phyloP scores from a whole-genome alignment of 1,140 invertebrate genomes.

The Aphelinus atriplicis region DNA sequence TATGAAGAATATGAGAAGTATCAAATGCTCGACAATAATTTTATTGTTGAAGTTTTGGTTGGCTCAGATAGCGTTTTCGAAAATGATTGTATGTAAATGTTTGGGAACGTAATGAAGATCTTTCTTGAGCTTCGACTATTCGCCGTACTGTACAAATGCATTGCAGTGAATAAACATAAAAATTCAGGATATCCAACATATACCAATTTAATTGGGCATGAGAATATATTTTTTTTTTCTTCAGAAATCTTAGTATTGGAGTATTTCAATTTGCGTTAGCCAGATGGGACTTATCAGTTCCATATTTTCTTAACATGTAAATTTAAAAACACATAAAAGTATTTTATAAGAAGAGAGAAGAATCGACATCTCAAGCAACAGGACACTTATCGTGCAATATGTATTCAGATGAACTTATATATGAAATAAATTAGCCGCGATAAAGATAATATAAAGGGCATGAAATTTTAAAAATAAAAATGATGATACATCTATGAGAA shows the following conservation, averaged over 20 bases:
- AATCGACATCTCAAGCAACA: slow-evolving; percentile 6
- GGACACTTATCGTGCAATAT: slow-evolving; percentile 35
- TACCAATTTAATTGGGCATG: slow-evolving; percentile 6
- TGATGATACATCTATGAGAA: no score
- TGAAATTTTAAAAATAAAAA: no score
- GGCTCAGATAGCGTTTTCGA: no score
- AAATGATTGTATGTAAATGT: not conserved
- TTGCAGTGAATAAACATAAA: not conserved
- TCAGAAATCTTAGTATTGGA: not conserved
- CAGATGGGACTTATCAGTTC: slow-evolving; percentile 20
- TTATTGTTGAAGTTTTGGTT: no score
- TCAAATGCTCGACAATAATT: no score
- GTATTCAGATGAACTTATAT: slow-evolving; percentile 16
- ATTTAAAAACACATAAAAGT: slow-evolving; percentile 21
- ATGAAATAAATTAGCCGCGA: not conserved
- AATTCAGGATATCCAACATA: not conserved
- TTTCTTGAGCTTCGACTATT: not conserved
- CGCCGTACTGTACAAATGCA: not conserved
- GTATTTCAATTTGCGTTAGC: slow-evolving; percentile 21
- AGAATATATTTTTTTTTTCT: slow-evolving; percentile 9
- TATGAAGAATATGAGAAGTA: no score
- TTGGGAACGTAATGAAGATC: not conserved
- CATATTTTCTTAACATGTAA: slow-evolving; percentile 36
- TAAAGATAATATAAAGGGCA: no score
- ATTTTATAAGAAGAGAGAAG: not conserved